These are phyloP conservation scores for Pseudachorutes palmiensis DNA, from an alignment of 1,140 invertebrate genomes.

Conservation along the genomic window DNA sequence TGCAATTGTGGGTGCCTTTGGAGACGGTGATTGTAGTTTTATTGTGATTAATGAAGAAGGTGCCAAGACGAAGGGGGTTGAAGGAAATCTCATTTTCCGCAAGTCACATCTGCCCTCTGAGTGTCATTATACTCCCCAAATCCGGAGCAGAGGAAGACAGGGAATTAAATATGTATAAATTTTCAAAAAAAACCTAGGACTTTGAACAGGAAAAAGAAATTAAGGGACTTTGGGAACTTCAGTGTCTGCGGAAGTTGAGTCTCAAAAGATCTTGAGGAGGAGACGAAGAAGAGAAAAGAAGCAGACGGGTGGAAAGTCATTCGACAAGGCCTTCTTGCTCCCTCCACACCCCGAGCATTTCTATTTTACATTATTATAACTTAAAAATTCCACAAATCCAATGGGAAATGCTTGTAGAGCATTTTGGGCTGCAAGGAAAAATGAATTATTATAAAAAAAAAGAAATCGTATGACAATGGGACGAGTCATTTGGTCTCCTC, in stretches of 20 bases:
- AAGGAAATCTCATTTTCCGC: not conserved
- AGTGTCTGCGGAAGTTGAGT: constrained; percentile 11
- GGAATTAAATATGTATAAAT: constrained; percentile 3
- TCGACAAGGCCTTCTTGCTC: not conserved
- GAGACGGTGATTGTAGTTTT: not conserved
- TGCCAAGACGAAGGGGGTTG: not conserved
- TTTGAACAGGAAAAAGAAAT: not conserved
- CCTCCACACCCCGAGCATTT: not conserved
- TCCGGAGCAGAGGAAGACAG: not conserved
- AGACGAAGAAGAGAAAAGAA: not conserved
- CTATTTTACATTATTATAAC: not conserved
- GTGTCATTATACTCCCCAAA: not conserved
- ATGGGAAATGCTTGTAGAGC: constrained; percentile 4
- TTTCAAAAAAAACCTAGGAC: not conserved
- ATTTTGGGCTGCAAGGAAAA: not conserved
- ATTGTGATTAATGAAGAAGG: constrained; percentile 1
- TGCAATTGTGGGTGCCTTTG: too few species aligned
- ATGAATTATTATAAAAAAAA: constrained; percentile 7
- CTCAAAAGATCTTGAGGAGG: constrained; percentile 2
- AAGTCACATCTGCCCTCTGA: not conserved
- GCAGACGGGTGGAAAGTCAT: not conserved
- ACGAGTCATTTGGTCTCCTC: constrained; percentile 13
- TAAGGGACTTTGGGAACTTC: not conserved
- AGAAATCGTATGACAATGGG: constrained; percentile 11
- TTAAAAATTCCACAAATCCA: not conserved